These are phyloP conservation scores for Tipula helvola DNA, from an alignment of 2,888 invertebrate genomes.

Conservation along the genomic window DNA sequence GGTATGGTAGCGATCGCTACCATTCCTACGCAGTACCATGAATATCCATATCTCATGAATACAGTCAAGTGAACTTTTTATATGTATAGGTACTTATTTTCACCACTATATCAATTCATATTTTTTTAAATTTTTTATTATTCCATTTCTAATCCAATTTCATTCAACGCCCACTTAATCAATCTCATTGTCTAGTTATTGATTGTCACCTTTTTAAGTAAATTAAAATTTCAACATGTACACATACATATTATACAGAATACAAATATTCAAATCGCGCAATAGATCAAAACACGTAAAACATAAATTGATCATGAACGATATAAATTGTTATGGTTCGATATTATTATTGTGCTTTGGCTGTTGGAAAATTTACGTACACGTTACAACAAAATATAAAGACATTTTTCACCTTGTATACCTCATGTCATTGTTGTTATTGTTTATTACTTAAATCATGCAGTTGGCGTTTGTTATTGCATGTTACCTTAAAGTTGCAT, in stretches of 20 bases:
- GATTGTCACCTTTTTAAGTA: background rate
- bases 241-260: background rate
- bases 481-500: background rate
- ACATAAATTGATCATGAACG: background rate
- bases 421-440: background rate
- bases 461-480: background rate
- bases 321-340: background rate
- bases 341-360: background rate
- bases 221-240: background rate
- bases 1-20: background rate
- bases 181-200: background rate
- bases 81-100: background rate
- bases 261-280: background rate
- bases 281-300: background rate
- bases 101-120: background rate
- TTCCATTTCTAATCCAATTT: background rate
- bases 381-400: background rate
- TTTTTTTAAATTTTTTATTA: background rate
- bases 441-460: background rate
- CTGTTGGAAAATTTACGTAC: background rate
- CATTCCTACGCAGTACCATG: background rate
- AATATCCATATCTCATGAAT: background rate
- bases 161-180: background rate
- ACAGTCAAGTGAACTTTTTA: background rate
- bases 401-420: background rate